Conservation (phyloP, 1,140 invertebrate species). For the Caenorhabditis latens region DNA sequence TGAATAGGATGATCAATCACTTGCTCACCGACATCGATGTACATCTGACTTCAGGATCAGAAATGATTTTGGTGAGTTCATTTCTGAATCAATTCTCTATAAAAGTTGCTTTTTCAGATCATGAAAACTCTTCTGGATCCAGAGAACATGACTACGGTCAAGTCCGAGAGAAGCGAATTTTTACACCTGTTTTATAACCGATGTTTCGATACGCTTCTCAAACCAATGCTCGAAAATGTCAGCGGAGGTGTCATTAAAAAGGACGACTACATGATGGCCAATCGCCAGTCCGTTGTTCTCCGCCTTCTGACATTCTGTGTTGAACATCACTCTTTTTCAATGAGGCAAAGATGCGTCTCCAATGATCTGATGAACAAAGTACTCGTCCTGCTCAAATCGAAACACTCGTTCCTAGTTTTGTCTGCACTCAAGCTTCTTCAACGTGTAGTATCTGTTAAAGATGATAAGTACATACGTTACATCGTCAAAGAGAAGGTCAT, state of each 20-base stretch:
- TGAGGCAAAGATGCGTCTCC: constrained; percentile 96
- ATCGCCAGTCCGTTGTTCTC: constrained; percentile 91
- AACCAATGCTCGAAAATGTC: constrained; percentile 73
- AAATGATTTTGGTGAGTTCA: background rate
- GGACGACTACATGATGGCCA: constrained; percentile 95
- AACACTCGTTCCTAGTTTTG: constrained; percentile 93
- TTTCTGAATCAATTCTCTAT: background rate
- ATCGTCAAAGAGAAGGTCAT: constrained; percentile 93
- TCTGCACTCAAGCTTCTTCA: constrained; percentile 93
- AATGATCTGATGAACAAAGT: constrained; percentile 95
- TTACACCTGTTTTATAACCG: constrained; percentile 98
- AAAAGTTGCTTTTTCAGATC: constrained; percentile 79
- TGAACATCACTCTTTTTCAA: constrained; percentile 99
- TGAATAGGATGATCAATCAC: constrained; percentile 60
- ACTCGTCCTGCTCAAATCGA: constrained; percentile 95
- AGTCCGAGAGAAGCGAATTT: constrained; percentile 97
- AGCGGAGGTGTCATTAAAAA: constrained; percentile 66
- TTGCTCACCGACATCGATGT: constrained; percentile 36
- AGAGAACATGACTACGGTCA: constrained; percentile 90
- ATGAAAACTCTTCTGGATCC: constrained; percentile 93
- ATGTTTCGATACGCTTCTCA: constrained; percentile 85
- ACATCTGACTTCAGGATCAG: constrained; percentile 26
- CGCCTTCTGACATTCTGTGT: constrained; percentile 98
- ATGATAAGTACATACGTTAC: constrained; percentile 97
- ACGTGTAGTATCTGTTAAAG: constrained; percentile 95